Conservation (phyloP, 2,888 invertebrate genomes). For the Caradrina clavipalpis region DNA sequence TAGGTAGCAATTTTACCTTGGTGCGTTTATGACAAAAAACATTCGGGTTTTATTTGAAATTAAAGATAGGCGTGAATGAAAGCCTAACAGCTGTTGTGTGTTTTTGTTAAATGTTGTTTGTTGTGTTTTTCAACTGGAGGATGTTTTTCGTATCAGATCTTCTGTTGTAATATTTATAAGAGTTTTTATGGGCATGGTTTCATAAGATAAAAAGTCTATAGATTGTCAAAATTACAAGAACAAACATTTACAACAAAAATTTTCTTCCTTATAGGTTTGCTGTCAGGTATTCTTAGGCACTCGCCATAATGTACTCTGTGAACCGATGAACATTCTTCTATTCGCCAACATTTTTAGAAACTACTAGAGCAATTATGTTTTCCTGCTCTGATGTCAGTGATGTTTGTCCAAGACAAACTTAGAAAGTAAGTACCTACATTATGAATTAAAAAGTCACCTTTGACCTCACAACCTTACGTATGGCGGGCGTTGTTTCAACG, state of each 20-base stretch:
- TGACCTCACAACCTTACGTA: no score
- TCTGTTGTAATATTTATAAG: no score
- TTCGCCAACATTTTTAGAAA: background rate
- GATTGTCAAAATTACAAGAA: background rate
- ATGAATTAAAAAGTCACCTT: no score
- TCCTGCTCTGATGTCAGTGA: no score
- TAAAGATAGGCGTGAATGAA: conserved; percentile 56
- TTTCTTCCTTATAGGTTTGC: background rate
- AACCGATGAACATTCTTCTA: background rate
- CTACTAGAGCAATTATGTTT: background rate
- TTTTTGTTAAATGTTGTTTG: conserved; percentile 12
- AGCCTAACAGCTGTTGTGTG: conserved; percentile 39
- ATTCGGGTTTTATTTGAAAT: conserved; percentile 75
- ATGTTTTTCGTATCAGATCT: background rate
- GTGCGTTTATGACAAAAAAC: conserved; percentile 84
- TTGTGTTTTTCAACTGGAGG: background rate
- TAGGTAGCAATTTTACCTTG: conserved; percentile 82
- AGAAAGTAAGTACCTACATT: no score
- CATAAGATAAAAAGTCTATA: no score
- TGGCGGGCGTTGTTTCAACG: no score
- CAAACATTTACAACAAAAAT: no score
- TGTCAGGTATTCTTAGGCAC: background rate
- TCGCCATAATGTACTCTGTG: background rate
- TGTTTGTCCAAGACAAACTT: no score
- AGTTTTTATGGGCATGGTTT: no score